A percentile compares a stretch with the other conserved stretches of the same genome.
Evolutionary conservation across 1,140 invertebrate genomes (phyloP).

Genomic region (Macrosteles quadrilineatus): DNA sequence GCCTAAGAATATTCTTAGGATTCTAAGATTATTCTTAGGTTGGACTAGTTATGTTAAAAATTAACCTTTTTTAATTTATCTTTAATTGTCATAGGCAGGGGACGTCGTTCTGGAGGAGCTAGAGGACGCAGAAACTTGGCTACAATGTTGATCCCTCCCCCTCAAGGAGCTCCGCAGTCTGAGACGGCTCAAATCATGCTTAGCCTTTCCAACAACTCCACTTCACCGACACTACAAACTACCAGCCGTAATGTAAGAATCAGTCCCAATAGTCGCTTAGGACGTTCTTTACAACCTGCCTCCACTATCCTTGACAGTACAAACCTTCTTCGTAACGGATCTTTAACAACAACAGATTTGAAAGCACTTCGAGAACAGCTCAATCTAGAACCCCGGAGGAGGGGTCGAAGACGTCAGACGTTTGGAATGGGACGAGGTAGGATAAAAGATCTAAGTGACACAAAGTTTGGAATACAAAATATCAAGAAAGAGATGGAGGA

Average conservation of each 20-base stretch:
- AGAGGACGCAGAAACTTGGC: slow-evolving; percentile 30
- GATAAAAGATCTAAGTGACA: slow-evolving; percentile 27
- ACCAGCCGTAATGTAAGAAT: slow-evolving; percentile 37
- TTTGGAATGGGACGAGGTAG: slow-evolving; percentile 31
- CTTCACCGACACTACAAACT: slow-evolving; percentile 33
- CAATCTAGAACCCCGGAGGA: slow-evolving; percentile 34
- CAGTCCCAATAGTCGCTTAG: slow-evolving; percentile 21
- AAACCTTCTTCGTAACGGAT: slow-evolving; percentile 16
- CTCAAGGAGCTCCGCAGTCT: slow-evolving; percentile 38
- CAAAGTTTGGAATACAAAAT: slow-evolving; percentile 34
- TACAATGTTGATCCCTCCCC: slow-evolving; percentile 25
- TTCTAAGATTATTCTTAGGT: no score
- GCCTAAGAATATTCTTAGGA: no score
- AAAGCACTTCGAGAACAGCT: slow-evolving; percentile 13
- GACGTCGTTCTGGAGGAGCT: slow-evolving; percentile 36
- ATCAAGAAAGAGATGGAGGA: slow-evolving; percentile 37
- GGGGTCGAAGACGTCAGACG: slow-evolving; percentile 34
- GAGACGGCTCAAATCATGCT: slow-evolving; percentile 46
- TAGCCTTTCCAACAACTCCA: slow-evolving; percentile 41
- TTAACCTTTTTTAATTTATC: no score
- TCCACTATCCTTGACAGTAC: slow-evolving; percentile 3
- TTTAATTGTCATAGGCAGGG: slow-evolving; percentile 25
- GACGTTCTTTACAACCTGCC: not conserved
- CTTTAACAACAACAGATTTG: not conserved
- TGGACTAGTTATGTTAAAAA: no score